Percentiles rank a stretch among this genome's conserved stretches.
These are phyloP conservation scores for Colletes gigas DNA, from an alignment of 1,140 invertebrate species.

Conservation along the genomic window DNA sequence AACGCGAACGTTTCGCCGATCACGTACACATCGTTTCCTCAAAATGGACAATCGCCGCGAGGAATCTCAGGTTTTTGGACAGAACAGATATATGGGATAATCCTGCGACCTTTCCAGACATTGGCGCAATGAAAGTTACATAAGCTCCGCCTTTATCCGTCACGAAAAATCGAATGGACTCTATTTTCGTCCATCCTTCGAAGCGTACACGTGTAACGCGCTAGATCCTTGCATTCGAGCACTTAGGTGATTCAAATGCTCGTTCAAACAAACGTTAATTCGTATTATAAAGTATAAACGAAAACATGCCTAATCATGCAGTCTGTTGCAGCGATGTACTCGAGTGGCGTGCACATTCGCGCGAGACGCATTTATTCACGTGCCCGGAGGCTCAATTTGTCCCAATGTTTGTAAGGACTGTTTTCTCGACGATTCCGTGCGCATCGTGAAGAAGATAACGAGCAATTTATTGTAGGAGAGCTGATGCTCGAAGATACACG, in stretches of 20 bases:
- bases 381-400: not conserved
- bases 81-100: not conserved
- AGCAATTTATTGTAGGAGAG: not conserved
- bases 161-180: not conserved
- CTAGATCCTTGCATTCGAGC: too few species aligned
- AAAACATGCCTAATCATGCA: not conserved
- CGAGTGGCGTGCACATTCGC: too few species aligned
- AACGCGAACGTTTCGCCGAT: constrained; percentile 15
- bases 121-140: constrained; percentile 1
- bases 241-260: too few species aligned
- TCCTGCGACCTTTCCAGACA: not conserved
- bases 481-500: not conserved
- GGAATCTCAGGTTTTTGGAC: not conserved
- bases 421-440: not conserved
- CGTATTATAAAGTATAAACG: too few species aligned
- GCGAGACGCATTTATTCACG: not conserved
- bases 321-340: not conserved
- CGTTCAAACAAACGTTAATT: too few species aligned
- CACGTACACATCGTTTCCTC: constrained; percentile 30
- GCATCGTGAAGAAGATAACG: not conserved
- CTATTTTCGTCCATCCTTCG: not conserved
- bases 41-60: not conserved
- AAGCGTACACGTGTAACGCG: too few species aligned
- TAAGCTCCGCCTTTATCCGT: not conserved
- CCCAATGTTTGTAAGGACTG: not conserved